Percentiles rank a stretch among this genome's conserved stretches.
These are phyloP conservation scores for Drosophila sulfurigaster DNA, from an alignment of 1,140 invertebrate genomes.

Conservation along the genomic window DNA sequence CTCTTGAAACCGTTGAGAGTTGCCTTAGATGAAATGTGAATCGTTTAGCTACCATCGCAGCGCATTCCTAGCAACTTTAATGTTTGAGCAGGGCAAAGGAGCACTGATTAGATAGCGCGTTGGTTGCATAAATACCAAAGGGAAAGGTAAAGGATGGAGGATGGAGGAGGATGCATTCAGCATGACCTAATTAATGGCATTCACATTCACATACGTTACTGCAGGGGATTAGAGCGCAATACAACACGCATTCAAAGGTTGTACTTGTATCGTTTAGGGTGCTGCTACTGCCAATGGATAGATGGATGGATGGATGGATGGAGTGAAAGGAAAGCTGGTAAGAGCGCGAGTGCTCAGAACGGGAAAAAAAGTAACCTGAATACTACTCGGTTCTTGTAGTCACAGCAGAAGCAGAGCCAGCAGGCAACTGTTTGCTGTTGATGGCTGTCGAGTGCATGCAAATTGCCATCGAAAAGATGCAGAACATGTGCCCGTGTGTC, in stretches of 20 bases:
- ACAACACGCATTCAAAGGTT: slow-evolving; percentile 64
- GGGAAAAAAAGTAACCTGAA: not conserved
- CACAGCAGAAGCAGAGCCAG: slow-evolving; percentile 1
- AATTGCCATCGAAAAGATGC: slow-evolving; percentile 81
- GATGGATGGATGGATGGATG: not conserved
- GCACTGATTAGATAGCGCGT: slow-evolving; percentile 38
- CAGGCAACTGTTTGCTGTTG: slow-evolving; percentile 79
- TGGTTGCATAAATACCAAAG: not conserved
- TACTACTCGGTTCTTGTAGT: too few relatives aligned
- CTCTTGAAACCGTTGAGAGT: not conserved
- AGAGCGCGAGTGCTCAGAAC: not conserved
- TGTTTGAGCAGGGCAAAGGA: slow-evolving; percentile 3
- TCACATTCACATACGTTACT: slow-evolving; percentile 44
- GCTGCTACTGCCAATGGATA: not conserved
- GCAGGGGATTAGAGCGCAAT: slow-evolving; percentile 49
- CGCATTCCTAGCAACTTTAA: not conserved
- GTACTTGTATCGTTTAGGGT: slow-evolving; percentile 37
- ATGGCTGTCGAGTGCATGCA: slow-evolving; percentile 81
- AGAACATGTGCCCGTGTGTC: slow-evolving; percentile 68
- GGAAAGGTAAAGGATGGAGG: not conserved
- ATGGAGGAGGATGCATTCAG: slow-evolving; percentile 18
- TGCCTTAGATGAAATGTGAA: not conserved
- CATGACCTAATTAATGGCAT: slow-evolving; percentile 54
- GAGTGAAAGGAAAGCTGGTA: not conserved
- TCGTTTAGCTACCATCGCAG: not conserved